phyloP scores from a whole-genome alignment of 1,140 invertebrate genomes.

The Camponotus pennsylvanicus region DNA sequence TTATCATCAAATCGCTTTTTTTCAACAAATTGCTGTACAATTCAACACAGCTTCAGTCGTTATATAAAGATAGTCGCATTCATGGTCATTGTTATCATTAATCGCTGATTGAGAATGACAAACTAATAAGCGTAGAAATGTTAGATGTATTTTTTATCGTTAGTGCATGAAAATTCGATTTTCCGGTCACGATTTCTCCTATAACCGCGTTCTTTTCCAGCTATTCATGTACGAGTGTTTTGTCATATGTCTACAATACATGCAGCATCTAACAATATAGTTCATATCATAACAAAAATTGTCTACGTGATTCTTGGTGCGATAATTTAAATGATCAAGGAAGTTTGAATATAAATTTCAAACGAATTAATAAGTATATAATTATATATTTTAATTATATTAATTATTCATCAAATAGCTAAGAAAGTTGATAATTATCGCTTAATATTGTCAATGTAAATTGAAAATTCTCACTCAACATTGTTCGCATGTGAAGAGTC shows the following conservation, averaged over 20 bases:
- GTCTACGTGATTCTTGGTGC: constrained; percentile 4
- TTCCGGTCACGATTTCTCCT: neutral
- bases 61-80: neutral
- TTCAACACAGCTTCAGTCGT: neutral
- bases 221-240: neutral
- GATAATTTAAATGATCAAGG: constrained; percentile 40
- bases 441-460: neutral
- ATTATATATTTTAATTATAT: neutral
- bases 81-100: neutral
- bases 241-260: neutral
- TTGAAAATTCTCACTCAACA: neutral
- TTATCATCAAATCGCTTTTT: neutral
- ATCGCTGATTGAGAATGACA: neutral
- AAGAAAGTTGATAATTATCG: neutral
- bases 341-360: constrained; percentile 4
- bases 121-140: neutral
- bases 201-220: neutral
- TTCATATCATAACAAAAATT: neutral
- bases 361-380: neutral
- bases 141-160: neutral
- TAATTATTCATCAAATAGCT: neutral
- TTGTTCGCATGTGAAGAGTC: neutral
- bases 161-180: constrained; percentile 12
- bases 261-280: too few species aligned
- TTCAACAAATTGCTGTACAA: neutral